phyloP scores from a whole-genome alignment of 1,140 invertebrate genomes.

The Saccostrea cuccullata region DNA sequence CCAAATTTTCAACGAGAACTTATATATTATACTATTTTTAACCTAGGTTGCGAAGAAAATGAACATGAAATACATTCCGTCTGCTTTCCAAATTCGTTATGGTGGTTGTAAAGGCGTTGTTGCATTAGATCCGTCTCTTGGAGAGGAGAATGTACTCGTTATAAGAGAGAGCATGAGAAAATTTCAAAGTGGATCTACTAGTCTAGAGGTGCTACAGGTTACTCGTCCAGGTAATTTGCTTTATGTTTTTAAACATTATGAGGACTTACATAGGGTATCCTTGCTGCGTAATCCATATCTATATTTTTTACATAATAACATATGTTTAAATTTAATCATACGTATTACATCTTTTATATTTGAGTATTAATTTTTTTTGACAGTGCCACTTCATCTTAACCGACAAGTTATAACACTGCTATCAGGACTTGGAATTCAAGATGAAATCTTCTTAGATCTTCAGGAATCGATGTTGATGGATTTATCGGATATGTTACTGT shows the following conservation, averaged over 20 bases:
- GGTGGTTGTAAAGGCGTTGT: conserved; percentile 47
- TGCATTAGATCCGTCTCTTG: conserved; percentile 34
- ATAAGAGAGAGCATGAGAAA: conserved; percentile 45
- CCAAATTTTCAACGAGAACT: background rate
- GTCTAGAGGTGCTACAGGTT: conserved; percentile 24
- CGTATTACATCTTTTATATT: too few relatives aligned
- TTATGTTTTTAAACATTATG: too few relatives aligned
- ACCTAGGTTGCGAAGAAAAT: too few relatives aligned
- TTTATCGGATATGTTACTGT: conserved; percentile 25
- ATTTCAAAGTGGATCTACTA: conserved; percentile 19
- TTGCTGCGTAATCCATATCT: too few relatives aligned
- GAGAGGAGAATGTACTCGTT: background rate
- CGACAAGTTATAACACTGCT: conserved; percentile 45
- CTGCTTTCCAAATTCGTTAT: conserved; percentile 49
- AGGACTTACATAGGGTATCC: too few relatives aligned
- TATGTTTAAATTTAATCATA: too few relatives aligned
- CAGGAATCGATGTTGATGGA: conserved; percentile 30
- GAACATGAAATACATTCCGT: background rate
- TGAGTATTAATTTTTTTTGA: background rate
- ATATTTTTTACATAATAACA: too few relatives aligned
- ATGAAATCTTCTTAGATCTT: conserved; percentile 31
- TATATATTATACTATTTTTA: too few relatives aligned
- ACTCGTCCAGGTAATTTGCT: conserved; percentile 46
- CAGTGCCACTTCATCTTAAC: conserved; percentile 21
- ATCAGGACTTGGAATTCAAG: conserved; percentile 42